Evolutionary conservation across 37 sponge, comb jelly and placozoan genomes (phyloP).

Genomic region (Spongilla lacustris): DNA sequence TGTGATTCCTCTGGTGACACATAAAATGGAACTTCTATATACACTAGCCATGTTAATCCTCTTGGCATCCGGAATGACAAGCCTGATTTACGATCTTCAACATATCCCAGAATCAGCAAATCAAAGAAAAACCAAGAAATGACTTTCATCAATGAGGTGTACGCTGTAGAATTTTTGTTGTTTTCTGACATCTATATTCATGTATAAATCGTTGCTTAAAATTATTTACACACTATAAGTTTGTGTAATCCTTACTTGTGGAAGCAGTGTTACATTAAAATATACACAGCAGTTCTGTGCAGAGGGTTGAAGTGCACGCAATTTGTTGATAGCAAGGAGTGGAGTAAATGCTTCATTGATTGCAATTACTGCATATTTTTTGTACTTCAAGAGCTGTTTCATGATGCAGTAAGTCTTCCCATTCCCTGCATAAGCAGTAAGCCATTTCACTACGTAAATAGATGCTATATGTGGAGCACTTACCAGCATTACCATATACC

Average conservation of each 20-base stretch:
- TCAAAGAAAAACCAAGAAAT: slow-evolving; percentile 42
- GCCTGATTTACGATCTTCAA: slow-evolving; percentile 33
- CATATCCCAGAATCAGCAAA: slow-evolving; percentile 30
- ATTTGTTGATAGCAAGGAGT: slow-evolving; percentile 16
- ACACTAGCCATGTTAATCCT: slow-evolving; percentile 27
- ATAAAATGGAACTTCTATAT: slow-evolving; percentile 39
- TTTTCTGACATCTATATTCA: background rate
- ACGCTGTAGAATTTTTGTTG: background rate
- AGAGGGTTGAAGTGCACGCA: background rate
- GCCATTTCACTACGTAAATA: background rate
- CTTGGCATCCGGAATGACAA: slow-evolving; percentile 30
- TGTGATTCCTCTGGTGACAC: background rate
- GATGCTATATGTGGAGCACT: slow-evolving; percentile 8
- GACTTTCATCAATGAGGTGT: background rate
- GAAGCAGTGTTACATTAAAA: slow-evolving; percentile 54
- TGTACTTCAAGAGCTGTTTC: slow-evolving; percentile 10
- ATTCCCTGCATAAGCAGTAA: slow-evolving; percentile 26
- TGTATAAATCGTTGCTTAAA: background rate
- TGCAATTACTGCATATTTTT: slow-evolving; percentile 8
- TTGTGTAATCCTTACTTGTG: slow-evolving; percentile 41
- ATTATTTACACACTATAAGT: background rate
- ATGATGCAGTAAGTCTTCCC: slow-evolving; percentile 71
- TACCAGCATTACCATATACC: slow-evolving; percentile 78
- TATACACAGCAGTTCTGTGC: slow-evolving; percentile 24
- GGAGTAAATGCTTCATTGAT: slow-evolving; percentile 55